Evolutionary conservation across 2,113 vertebrate genomes (phyloP).

Genomic region (Myrmecophaga tridactyla): DNA sequence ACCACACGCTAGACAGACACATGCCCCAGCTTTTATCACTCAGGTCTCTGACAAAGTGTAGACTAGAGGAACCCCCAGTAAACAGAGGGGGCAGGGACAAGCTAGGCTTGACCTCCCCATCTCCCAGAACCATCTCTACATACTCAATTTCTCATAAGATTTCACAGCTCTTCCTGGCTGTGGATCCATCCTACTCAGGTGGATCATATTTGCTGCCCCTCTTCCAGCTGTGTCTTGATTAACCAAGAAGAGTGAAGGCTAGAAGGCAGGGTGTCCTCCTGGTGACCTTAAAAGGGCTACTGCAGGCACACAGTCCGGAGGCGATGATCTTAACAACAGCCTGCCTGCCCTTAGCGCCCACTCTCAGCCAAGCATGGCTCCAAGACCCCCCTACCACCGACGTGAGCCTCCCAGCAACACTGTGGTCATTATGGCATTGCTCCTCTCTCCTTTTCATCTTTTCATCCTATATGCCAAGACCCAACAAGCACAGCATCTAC

Average conservation of each 20-base stretch:
- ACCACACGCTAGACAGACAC: rapidly evolving
- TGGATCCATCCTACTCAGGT: rapidly evolving
- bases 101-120: rapidly evolving
- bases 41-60: neutral
- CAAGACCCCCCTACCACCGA: neutral
- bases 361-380: rapidly evolving
- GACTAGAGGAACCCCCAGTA: neutral
- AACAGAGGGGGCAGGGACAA: neutral
- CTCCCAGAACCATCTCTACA: rapidly evolving
- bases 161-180: rapidly evolving
- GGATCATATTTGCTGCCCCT: neutral
- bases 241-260: rapidly evolving
- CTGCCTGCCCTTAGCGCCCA: rapidly evolving
- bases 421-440: too few species aligned
- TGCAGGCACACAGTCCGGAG: rapidly evolving
- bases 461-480: neutral
- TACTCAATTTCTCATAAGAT: rapidly evolving
- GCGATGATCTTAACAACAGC: rapidly evolving
- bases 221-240: rapidly evolving
- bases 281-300: neutral
- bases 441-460: rapidly evolving
- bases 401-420: too few species aligned
- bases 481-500: too few species aligned
- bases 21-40: neutral
- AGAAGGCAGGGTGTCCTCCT: neutral